These are phyloP conservation scores for Charina bottae DNA, from an alignment of 2,113 vertebrate species.

Conservation along the genomic window DNA sequence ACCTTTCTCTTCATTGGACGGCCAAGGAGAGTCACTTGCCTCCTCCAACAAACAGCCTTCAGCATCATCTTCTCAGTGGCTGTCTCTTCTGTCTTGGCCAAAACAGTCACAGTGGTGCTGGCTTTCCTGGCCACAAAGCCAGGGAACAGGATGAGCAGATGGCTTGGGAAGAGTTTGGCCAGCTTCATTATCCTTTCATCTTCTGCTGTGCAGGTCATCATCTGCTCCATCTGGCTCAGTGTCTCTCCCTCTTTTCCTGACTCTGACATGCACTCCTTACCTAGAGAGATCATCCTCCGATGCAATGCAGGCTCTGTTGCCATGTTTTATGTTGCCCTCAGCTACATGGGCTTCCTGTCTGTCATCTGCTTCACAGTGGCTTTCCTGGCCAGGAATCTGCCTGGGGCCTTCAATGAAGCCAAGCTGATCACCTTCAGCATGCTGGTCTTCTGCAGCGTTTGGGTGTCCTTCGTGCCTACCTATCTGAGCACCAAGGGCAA, in stretches of 20 bases:
- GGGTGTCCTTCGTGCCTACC: not conserved
- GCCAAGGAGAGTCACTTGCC: not conserved
- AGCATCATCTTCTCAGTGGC: not conserved
- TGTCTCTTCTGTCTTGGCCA: not conserved
- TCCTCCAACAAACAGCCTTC: not conserved
- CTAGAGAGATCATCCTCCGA: not conserved
- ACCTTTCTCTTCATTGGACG: not conserved
- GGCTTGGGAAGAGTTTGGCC: not conserved
- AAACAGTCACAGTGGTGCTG: not conserved
- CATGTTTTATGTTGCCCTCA: not conserved
- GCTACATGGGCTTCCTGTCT: not conserved
- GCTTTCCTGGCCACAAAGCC: not conserved
- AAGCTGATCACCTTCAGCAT: not conserved
- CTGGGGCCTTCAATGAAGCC: not conserved
- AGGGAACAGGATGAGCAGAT: not conserved
- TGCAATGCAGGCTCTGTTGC: not conserved
- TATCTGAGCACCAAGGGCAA: not conserved
- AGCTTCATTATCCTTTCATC: not conserved
- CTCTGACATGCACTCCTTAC: not conserved
- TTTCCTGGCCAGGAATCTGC: not conserved
- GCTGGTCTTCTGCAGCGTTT: not conserved
- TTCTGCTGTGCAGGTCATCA: not conserved
- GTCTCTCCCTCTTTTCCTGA: not conserved
- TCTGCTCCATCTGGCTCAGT: not conserved
- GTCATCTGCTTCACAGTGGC: not conserved